Percentiles rank a stretch among this genome's conserved stretches.
Evolutionary conservation across 2,888 invertebrate species (phyloP).

Genomic region (Drosophila maculinotata): DNA sequence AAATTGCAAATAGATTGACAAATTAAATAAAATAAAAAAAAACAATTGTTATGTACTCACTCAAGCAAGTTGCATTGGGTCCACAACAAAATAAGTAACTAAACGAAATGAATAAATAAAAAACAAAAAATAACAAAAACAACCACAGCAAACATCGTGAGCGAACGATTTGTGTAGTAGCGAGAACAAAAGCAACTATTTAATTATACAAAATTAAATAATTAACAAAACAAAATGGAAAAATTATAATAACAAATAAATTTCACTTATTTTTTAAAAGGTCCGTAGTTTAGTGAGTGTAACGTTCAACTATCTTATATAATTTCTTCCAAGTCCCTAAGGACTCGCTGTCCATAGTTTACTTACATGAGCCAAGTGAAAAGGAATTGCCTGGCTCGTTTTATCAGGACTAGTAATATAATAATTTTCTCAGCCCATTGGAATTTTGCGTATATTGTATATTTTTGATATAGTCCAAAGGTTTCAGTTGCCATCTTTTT

Average conservation of each 20-base stretch:
- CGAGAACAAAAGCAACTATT: conserved; percentile 28
- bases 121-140: conserved; percentile 7
- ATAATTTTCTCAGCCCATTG: conserved; percentile 24
- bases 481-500: conserved; percentile 65
- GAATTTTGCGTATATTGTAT: conserved; percentile 27
- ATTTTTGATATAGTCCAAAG: conserved; percentile 54
- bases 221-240: conserved; percentile 10
- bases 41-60: conserved; percentile 43
- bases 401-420: conserved; percentile 11
- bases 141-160: conserved; percentile 18
- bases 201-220: conserved; percentile 17
- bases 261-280: conserved; percentile 66
- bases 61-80: conserved; percentile 77
- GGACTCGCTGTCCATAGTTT: conserved; percentile 12
- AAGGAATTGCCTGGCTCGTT: conserved; percentile 10
- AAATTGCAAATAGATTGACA: conserved; percentile 52
- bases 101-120: conserved; percentile 7
- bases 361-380: conserved; percentile 1
- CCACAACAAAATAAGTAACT: conserved; percentile 50
- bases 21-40: conserved; percentile 22
- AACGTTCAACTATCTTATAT: conserved; percentile 40
- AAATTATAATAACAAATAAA: conserved; percentile 34
- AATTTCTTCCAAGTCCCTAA: conserved; percentile 46
- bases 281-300: conserved; percentile 70
- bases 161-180: conserved; percentile 35